Conservation (phyloP, 2,888 invertebrate genomes). For the Drosophila kambysellisi region DNA sequence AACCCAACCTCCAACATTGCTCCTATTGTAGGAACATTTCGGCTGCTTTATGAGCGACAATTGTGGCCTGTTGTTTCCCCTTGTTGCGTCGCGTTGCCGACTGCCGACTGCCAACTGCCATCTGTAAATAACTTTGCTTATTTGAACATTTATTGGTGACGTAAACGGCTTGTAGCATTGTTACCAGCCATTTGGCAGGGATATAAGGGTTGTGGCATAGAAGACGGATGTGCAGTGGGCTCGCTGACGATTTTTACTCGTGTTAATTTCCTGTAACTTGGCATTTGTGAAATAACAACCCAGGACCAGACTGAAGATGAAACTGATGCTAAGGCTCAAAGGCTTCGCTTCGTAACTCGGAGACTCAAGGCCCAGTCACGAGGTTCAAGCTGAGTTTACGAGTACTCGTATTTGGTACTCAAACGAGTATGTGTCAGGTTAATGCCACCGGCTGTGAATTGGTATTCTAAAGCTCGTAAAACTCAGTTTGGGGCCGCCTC, state of each 20-base stretch:
- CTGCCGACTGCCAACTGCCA: conserved; percentile 33
- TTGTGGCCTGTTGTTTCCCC: conserved; percentile 52
- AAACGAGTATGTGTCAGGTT: conserved; percentile 45
- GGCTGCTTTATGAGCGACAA: conserved; percentile 73
- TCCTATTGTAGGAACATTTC: conserved; percentile 41
- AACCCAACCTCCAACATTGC: neutral
- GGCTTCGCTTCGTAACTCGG: neutral
- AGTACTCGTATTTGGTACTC: conserved; percentile 31
- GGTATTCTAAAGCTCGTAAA: conserved; percentile 69
- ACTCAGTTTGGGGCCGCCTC: conserved; percentile 26
- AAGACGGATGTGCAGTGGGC: conserved; percentile 22
- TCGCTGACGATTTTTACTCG: conserved; percentile 69
- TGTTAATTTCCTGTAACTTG: conserved; percentile 73
- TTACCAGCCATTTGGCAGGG: conserved; percentile 35
- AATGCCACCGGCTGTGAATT: conserved; percentile 63
- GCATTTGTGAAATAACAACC: conserved; percentile 44
- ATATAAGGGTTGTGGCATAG: conserved; percentile 9
- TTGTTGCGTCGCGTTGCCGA: conserved; percentile 12
- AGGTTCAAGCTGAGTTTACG: conserved; percentile 58
- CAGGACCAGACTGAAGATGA: conserved; percentile 14
- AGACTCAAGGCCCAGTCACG: conserved; percentile 33
- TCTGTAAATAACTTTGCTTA: conserved; percentile 76
- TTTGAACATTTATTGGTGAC: conserved; percentile 79
- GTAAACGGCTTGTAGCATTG: conserved; percentile 69
- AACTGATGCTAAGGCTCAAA: conserved; percentile 2